Evolutionary conservation across 2,888 invertebrate genomes (phyloP).

Genomic region (Abrostola triplasia): DNA sequence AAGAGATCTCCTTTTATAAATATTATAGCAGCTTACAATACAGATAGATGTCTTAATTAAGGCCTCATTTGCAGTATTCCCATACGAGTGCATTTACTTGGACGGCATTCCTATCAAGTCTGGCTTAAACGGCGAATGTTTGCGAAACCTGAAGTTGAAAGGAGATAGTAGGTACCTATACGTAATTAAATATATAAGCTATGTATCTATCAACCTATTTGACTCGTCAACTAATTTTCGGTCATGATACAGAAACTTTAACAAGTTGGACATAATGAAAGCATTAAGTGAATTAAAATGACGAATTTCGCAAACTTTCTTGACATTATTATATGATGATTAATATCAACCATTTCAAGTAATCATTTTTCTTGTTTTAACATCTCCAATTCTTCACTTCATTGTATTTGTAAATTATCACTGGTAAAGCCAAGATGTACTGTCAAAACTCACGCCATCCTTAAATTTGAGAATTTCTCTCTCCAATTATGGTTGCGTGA

Average conservation of each 20-base stretch:
- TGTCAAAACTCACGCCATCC: conserved; percentile 45
- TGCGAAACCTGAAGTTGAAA: conserved; percentile 12
- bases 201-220: no score
- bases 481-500: conserved; percentile 40
- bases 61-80: conserved; percentile 48
- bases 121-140: conserved; percentile 27
- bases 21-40: conserved; percentile 44
- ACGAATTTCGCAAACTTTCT: no score
- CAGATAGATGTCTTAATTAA: conserved; percentile 59
- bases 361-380: conserved; percentile 20
- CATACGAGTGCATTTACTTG: conserved; percentile 39
- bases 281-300: no score
- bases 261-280: no score
- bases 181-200: no score
- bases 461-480: conserved; percentile 52
- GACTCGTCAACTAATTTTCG: no score
- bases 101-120: conserved; percentile 48
- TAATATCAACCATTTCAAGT: neutral
- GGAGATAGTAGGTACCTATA: conserved; percentile 4
- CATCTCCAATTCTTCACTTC: conserved; percentile 28
- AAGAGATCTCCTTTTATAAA: conserved; percentile 39
- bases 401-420: conserved; percentile 37
- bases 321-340: no score
- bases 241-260: no score
- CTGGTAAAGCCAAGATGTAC: conserved; percentile 32